A percentile compares a stretch with the other conserved stretches of the same genome.
Evolutionary conservation across 1,140 invertebrate species (phyloP).

Genomic region (Holcopasites calliopsidis): DNA sequence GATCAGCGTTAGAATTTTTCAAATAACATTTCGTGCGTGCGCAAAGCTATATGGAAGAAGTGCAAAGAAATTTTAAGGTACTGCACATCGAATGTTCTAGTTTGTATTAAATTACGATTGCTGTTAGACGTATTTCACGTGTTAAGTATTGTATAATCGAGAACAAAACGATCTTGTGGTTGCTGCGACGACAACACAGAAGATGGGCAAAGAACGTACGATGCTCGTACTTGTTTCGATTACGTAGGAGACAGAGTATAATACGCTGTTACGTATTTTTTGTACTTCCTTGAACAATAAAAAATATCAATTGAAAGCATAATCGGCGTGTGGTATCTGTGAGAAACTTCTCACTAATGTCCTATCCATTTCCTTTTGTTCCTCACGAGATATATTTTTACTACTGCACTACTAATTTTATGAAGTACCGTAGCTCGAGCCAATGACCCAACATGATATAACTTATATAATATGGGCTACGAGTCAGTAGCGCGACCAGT

Average conservation of each 20-base stretch:
- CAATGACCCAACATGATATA: too few relatives aligned
- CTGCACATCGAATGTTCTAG: not conserved
- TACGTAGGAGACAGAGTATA: conserved; percentile 69
- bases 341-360: too few relatives aligned
- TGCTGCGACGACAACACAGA: not conserved
- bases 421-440: too few relatives aligned
- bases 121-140: not conserved
- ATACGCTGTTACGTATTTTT: conserved; percentile 68
- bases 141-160: not conserved
- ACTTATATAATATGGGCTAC: too few relatives aligned
- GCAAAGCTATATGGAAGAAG: not conserved
- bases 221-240: conserved; percentile 53
- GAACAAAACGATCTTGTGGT: not conserved
- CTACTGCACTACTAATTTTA: too few relatives aligned
- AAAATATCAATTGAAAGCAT: conserved; percentile 31
- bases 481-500: too few relatives aligned
- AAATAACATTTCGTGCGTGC: conserved; percentile 2
- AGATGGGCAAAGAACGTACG: not conserved
- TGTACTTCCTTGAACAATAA: conserved; percentile 69
- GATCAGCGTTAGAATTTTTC: conserved; percentile 32
- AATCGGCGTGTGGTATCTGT: conserved; percentile 13
- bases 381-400: too few relatives aligned
- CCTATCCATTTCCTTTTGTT: too few relatives aligned
- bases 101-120: not conserved
- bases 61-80: not conserved